phyloP scores from a whole-genome alignment of 30 jellyfish, hydroid and myxozoan genomes.

The Pseudorhiza aurosa region DNA sequence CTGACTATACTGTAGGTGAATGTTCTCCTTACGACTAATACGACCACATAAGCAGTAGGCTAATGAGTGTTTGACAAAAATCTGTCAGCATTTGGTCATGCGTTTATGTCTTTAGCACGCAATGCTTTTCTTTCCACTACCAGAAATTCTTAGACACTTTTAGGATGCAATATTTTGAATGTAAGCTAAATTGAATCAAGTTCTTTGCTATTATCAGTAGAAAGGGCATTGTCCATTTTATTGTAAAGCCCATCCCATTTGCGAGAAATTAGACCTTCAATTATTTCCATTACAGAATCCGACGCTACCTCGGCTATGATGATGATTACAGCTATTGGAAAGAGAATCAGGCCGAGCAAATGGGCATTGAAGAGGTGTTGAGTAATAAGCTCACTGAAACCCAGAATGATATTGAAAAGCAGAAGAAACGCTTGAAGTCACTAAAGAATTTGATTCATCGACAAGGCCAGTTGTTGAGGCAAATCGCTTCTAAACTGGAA shows the following conservation, averaged over 20 bases:
- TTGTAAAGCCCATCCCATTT: too few species aligned
- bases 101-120: too few species aligned
- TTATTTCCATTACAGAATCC: constrained; percentile 10
- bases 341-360: constrained; percentile 66
- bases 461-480: constrained; percentile 53
- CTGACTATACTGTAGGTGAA: too few species aligned
- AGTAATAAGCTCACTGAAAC: constrained; percentile 30
- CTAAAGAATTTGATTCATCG: constrained; percentile 48
- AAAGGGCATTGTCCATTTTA: too few species aligned
- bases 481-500: constrained; percentile 54
- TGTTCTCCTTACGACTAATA: too few species aligned
- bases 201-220: neutral
- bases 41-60: too few species aligned
- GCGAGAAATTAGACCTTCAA: too few species aligned
- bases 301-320: constrained; percentile 64
- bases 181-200: neutral
- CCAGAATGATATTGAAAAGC: constrained; percentile 61
- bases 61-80: too few species aligned
- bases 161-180: neutral
- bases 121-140: too few species aligned
- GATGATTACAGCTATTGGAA: constrained; percentile 61
- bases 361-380: constrained; percentile 49
- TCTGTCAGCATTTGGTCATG: too few species aligned
- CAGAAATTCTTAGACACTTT: too few species aligned
- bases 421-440: constrained; percentile 58